Evolutionary conservation across 2,797 vertebrate species (phyloP).

Genomic region (Scarus forsteni): DNA sequence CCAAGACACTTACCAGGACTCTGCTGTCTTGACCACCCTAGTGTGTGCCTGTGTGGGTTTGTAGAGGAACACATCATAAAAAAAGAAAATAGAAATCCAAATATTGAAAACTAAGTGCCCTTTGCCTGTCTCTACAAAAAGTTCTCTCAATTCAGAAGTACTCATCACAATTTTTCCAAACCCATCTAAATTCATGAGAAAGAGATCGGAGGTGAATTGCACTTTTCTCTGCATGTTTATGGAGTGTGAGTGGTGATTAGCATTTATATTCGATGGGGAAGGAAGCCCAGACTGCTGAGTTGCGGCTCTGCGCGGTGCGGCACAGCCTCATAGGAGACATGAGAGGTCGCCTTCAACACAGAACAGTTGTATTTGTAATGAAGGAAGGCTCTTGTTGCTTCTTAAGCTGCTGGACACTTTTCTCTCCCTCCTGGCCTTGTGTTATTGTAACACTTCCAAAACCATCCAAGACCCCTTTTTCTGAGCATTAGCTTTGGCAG

Average conservation of each 20-base stretch:
- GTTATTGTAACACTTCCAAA: slow-evolving; percentile 81
- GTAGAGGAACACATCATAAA: not conserved
- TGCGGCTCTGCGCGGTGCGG: slow-evolving; percentile 45
- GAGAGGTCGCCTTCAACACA: slow-evolving; percentile 75
- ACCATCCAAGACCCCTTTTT: slow-evolving; percentile 57
- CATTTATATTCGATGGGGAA: slow-evolving; percentile 82
- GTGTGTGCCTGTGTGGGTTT: not conserved
- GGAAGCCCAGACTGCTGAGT: slow-evolving; percentile 77
- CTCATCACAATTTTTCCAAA: slow-evolving; percentile 30
- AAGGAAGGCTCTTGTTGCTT: slow-evolving; percentile 79
- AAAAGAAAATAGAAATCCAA: slow-evolving; percentile 11
- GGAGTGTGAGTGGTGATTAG: slow-evolving; percentile 81
- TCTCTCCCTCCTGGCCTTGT: slow-evolving; percentile 70
- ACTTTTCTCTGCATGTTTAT: slow-evolving; percentile 78
- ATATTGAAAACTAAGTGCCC: slow-evolving; percentile 19
- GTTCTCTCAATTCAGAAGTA: slow-evolving; percentile 56
- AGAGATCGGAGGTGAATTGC: slow-evolving; percentile 73
- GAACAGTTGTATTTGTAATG: slow-evolving; percentile 80
- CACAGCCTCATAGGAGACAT: slow-evolving; percentile 71
- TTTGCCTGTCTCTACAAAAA: slow-evolving; percentile 27
- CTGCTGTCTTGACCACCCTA: too few species aligned
- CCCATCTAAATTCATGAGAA: slow-evolving; percentile 83
- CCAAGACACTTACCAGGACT: too few species aligned
- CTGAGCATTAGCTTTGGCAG: slow-evolving; percentile 72
- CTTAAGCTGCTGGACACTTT: slow-evolving; percentile 62